Evolutionary conservation across 2,113 vertebrate species (phyloP).

Genomic region (Nerophis lumbriciformis): DNA sequence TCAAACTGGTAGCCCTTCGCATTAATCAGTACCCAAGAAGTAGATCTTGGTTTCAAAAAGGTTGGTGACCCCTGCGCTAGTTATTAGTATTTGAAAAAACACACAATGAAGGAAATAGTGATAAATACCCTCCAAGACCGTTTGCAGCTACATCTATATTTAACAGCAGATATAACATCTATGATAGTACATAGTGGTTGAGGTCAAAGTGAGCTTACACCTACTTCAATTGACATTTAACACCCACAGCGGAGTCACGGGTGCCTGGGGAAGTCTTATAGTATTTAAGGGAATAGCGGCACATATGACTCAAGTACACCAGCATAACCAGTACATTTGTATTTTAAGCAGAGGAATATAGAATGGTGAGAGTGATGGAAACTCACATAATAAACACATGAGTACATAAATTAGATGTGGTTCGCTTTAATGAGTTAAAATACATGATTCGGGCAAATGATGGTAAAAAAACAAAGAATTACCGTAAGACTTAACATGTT

Average conservation of each 20-base stretch:
- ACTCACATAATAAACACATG: slow-evolving; percentile 8
- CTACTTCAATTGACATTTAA: slow-evolving; percentile 49
- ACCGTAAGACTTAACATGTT: background rate
- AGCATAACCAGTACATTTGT: too few species aligned
- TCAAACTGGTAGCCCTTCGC: too few species aligned
- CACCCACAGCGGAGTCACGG: slow-evolving; percentile 38
- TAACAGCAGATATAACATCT: slow-evolving; percentile 19
- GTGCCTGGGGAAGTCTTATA: slow-evolving; percentile 16
- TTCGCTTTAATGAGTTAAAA: slow-evolving; percentile 54
- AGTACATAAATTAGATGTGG: slow-evolving; percentile 25
- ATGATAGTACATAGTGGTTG: slow-evolving; percentile 16
- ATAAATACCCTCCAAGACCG: too few species aligned
- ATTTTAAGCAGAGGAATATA: too few species aligned
- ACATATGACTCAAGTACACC: background rate
- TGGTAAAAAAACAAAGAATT: slow-evolving; percentile 9
- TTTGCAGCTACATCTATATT: slow-evolving; percentile 12
- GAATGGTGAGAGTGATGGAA: background rate
- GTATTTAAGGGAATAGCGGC: slow-evolving; percentile 9
- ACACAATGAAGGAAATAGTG: background rate
- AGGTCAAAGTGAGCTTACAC: slow-evolving; percentile 33
- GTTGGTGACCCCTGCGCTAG: too few species aligned
- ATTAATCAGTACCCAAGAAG: too few species aligned
- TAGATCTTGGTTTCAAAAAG: too few species aligned
- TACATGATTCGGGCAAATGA: slow-evolving; percentile 8
- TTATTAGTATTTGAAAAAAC: too few species aligned